phyloP scores from a whole-genome alignment of 2,113 vertebrate genomes.

The Rhinoderma darwinii region DNA sequence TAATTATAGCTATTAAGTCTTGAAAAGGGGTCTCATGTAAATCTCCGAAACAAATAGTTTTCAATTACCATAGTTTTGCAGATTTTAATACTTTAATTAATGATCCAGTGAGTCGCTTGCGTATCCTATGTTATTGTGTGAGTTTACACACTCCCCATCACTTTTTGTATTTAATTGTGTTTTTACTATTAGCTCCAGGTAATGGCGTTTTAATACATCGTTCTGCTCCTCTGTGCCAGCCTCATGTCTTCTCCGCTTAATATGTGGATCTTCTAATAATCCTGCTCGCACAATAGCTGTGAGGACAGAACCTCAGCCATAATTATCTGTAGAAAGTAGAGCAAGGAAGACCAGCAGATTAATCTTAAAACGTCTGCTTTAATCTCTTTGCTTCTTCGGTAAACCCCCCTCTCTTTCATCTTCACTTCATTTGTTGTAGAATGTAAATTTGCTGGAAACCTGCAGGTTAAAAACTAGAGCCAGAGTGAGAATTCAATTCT shows the following conservation, averaged over 20 bases:
- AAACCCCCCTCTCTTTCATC: conserved; percentile 57
- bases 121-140: conserved; percentile 21
- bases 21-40: conserved; percentile 38
- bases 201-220: conserved; percentile 52
- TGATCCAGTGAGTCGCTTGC: conserved; percentile 9
- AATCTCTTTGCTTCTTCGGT: conserved; percentile 56
- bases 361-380: conserved; percentile 59
- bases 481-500: conserved; percentile 44
- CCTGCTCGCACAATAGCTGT: conserved; percentile 54
- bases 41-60: conserved; percentile 43
- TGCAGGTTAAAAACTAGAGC: conserved; percentile 56
- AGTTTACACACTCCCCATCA: conserved; percentile 2
- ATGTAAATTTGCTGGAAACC: conserved; percentile 54
- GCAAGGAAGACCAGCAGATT: conserved; percentile 58
- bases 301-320: conserved; percentile 58
- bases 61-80: conserved; percentile 15
- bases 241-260: conserved; percentile 45
- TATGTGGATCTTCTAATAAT: conserved; percentile 56
- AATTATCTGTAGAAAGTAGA: conserved; percentile 59
- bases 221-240: conserved; percentile 54
- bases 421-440: conserved; percentile 59
- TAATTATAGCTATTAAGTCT: conserved; percentile 50
- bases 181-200: conserved; percentile 51
- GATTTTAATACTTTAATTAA: conserved; percentile 50
- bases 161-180: conserved; percentile 46